Base-by-base conservation (phyloP, 2,888 invertebrate genomes). In the Pemphredon lugubris region DNA sequence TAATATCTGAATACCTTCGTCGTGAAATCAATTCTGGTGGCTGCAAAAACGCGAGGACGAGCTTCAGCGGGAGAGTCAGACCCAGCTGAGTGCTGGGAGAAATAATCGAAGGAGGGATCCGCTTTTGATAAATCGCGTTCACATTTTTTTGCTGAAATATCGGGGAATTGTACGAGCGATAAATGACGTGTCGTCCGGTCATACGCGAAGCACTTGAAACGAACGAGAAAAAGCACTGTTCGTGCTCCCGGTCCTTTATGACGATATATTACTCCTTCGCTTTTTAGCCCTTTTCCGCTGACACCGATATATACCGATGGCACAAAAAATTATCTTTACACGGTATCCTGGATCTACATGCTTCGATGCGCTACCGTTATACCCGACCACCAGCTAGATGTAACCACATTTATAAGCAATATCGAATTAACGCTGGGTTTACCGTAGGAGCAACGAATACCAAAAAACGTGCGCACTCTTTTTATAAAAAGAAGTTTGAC, bases 151-250 rank as follows among this genome's bases (percentile, higher is more conserved):
- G 50, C 11, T 2, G 13, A n/a, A 50, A 34, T 50, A 50, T 34
- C 34, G 34, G 32, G 20, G 34, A 47, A 50, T 34, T 34, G 34
- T 11, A 13, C 9, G 37, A 11, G 13, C 23, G 53, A 53, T 53
- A 53, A 53, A 53, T 40, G 53, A 40, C 53, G 23, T 21, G 40
- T 23, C 40, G 23, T 21, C 13, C 14, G 53, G 39, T 53, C 53
- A 21, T 53, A 53, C 39, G 53, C 37, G 37, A 14, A 18, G 34
- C 37, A 40, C 53, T 53, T 40, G 39, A 53, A 53, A 39, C 40
- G 14, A 16, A 40, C 39, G 53, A 53, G 53, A 53, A 53, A 53
- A 53, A 53, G 39, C 37, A 21, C 53, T 23, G 23, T 23, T 53
- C 39, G 53, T 5, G n/a, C 14, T 37, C 20, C 18, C 40, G 34